Conservation (phyloP, 1,140 invertebrate genomes). For the Penaeus indicus region DNA sequence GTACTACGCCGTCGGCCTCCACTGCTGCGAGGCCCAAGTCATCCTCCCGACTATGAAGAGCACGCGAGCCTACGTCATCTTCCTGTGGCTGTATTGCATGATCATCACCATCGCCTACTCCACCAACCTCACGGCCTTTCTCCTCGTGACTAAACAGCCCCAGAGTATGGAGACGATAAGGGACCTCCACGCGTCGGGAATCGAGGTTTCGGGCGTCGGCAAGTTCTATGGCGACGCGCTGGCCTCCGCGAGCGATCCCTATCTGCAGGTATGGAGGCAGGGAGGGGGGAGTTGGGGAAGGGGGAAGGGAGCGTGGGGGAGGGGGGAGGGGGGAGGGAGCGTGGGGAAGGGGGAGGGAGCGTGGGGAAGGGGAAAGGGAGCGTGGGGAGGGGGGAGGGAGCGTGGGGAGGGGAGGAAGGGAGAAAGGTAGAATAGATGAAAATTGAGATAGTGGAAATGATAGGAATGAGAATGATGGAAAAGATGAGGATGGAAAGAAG, state of each 20-base stretch:
- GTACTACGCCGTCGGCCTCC: slow-evolving; percentile 43
- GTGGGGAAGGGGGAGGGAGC: too few relatives aligned
- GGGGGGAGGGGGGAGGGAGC: too few relatives aligned
- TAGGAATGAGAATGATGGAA: too few relatives aligned
- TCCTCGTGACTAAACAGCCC: background rate
- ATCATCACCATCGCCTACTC: slow-evolving; percentile 26
- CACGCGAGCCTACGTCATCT: slow-evolving; percentile 13
- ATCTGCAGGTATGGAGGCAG: background rate
- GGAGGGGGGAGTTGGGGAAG: too few relatives aligned
- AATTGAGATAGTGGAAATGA: too few relatives aligned
- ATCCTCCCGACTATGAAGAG: slow-evolving; percentile 1
- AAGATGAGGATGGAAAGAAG: too few relatives aligned
- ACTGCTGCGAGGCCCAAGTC: slow-evolving; percentile 24
- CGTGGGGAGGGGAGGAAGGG: too few relatives aligned
- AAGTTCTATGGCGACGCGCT: background rate
- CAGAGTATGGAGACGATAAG: slow-evolving; percentile 16
- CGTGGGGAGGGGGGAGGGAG: too few relatives aligned
- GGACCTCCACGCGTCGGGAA: slow-evolving; percentile 15
- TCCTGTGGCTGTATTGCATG: slow-evolving; percentile 41
- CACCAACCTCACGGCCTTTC: slow-evolving; percentile 24
- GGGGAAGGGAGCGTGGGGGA: too few relatives aligned
- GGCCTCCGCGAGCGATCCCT: slow-evolving; percentile 10
- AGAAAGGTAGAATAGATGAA: too few relatives aligned
- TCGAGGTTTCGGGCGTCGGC: slow-evolving; percentile 16
- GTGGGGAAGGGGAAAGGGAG: too few relatives aligned